Percentiles rank a stretch among this genome's conserved stretches.
These are phyloP conservation scores for Platyscapa corneri DNA, from an alignment of 1,140 invertebrate genomes.

Conservation along the genomic window DNA sequence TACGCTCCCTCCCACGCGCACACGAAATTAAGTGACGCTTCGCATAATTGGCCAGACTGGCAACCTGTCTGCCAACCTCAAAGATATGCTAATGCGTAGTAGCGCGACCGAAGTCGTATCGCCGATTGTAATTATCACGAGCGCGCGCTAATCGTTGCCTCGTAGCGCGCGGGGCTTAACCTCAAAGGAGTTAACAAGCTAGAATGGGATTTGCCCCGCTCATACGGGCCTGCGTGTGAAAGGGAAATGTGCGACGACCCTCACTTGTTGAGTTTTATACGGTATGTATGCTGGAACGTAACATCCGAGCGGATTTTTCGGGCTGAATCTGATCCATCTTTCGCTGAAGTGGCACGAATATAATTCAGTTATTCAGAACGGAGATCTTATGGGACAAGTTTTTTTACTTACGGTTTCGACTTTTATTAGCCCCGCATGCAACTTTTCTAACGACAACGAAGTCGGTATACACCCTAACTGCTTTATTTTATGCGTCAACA, in stretches of 20 bases:
- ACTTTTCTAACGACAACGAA: not conserved
- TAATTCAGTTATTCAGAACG: not conserved
- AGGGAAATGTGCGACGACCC: constrained; percentile 3
- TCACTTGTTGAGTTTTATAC: constrained; percentile 30
- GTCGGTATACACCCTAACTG: too few species aligned
- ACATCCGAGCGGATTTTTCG: not conserved
- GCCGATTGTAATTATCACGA: constrained; percentile 38
- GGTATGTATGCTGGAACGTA: not conserved
- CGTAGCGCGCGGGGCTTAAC: constrained; percentile 2
- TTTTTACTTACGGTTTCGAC: not conserved
- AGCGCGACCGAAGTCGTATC: not conserved
- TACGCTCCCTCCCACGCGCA: not conserved
- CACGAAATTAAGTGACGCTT: constrained; percentile 27
- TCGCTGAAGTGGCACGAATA: not conserved
- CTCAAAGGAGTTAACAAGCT: constrained; percentile 26
- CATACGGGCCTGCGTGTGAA: not conserved
- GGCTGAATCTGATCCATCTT: not conserved
- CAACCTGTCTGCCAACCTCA: constrained; percentile 15
- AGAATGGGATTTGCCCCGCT: constrained; percentile 34
- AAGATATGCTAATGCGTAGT: constrained; percentile 42
- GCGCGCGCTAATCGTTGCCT: not conserved
- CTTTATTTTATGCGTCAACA: not conserved
- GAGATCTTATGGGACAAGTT: not conserved
- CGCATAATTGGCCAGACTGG: constrained; percentile 5
- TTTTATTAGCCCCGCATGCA: not conserved